Percentiles rank a stretch among this genome's conserved stretches.
These are phyloP conservation scores for Phaetusa simplex DNA, from an alignment of 2,113 vertebrate species.

Conservation along the genomic window DNA sequence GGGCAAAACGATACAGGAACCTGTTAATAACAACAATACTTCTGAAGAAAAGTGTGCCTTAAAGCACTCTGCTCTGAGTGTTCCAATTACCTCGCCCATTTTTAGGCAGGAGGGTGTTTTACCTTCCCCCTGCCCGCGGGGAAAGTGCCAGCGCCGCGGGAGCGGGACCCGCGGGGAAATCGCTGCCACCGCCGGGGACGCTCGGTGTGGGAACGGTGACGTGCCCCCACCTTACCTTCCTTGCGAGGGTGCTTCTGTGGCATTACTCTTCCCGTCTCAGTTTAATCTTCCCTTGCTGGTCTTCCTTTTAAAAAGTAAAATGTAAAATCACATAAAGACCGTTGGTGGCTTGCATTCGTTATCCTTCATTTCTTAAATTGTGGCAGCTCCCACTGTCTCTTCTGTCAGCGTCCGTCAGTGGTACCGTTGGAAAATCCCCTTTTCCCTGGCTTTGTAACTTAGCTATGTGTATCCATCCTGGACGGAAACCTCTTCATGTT, in stretches of 20 bases:
- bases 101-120: no score
- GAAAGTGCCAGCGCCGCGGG: neutral
- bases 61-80: no score
- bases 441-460: neutral
- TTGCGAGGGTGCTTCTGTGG: neutral
- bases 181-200: neutral
- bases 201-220: neutral
- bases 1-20: neutral
- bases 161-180: neutral
- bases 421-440: neutral
- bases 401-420: neutral
- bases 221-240: neutral
- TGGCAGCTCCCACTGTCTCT: neutral
- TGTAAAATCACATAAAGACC: neutral
- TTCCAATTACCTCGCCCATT: no score
- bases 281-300: neutral
- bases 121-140: neutral
- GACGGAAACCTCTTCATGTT: neutral
- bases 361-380: neutral
- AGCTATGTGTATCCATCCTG: neutral
- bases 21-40: neutral
- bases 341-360: neutral
- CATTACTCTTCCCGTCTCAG: neutral
- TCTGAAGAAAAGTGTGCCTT: neutral
- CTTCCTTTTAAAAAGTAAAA: neutral